Conservation (phyloP, 2,888 invertebrate genomes). For the Ennomos erosarius region DNA sequence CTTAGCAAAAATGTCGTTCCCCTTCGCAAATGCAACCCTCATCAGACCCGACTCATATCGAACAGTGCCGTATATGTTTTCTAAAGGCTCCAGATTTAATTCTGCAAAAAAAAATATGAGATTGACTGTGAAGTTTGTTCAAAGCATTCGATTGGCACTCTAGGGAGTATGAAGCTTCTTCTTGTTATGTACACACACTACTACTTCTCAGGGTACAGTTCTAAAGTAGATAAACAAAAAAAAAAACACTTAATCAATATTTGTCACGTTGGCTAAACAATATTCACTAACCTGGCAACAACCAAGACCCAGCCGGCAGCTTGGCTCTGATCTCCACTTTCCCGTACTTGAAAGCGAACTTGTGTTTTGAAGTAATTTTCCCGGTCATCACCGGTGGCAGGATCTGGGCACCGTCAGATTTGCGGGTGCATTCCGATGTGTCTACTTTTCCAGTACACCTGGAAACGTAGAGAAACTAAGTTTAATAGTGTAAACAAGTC, state of each 20-base stretch:
- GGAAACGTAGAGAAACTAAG: conserved; percentile 8
- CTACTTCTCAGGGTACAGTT: too few species aligned
- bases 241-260: too few species aligned
- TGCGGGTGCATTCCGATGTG: conserved; percentile 74
- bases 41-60: conserved; percentile 89
- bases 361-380: conserved; percentile 86
- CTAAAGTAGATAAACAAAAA: too few species aligned
- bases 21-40: conserved; percentile 88
- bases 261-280: too few species aligned
- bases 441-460: conserved; percentile 81
- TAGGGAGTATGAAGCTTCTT: too few species aligned
- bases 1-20: conserved; percentile 82
- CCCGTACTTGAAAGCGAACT: conserved; percentile 89
- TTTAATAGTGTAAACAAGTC: too few species aligned
- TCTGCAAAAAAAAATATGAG: conserved; percentile 70
- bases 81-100: conserved; percentile 87
- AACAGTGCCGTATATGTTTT: conserved; percentile 86
- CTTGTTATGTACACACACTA: too few species aligned
- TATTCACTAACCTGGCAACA: conserved; percentile 87
- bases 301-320: conserved; percentile 91
- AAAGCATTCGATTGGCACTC: too few species aligned
- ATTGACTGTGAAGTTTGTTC: neutral
- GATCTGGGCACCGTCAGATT: conserved; percentile 82
- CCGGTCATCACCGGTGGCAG: conserved; percentile 89
- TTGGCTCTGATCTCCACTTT: conserved; percentile 89